Base-by-base conservation (phyloP, 1,140 invertebrate genomes). In the Drosophila watanabei region DNA sequence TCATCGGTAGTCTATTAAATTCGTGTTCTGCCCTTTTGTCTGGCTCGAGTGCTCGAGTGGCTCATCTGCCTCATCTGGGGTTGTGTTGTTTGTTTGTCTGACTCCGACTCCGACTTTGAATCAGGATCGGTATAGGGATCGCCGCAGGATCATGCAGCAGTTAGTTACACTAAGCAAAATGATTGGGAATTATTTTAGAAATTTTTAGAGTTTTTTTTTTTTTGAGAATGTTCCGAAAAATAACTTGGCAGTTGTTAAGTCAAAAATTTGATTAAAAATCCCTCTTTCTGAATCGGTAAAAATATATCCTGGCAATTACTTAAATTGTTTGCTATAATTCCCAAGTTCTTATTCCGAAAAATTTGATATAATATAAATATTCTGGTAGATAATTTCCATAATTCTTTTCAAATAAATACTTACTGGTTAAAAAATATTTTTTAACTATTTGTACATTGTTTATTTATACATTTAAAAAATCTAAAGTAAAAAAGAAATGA, bases 1-100 rank as follows among this genome's bases (percentile, higher is more conserved):
- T 90, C 72, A 72, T 80, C 60, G 61, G 71, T 73, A 87, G 87
- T 91, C 88, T 91, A 91, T 91, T 91, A 91, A 91, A 91, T 87
- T 75, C 69, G 79, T 91, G 88, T 91, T 91, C 75, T 64, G 75
- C 48, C 76, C 77, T 72, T 78, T 91, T 88, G 88, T 88, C 71
- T 88, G 73, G 9, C 46, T 91, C 65, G 88, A 91, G 88, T 84
- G 83, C 65, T 63, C 52, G 56, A 75, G 57, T 64, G 70, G 62
- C 63, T 72, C 61, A 51, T 61, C 75, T 63, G 49, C 46, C 63
- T 54, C 77, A 41, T 64, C 65, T 80, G 89, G 86, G 86, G 87
- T 90, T 90, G 84, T 75, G 84, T 75, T 87, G 59, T 83, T 88
- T 88, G 86, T 89, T 89, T 89, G 86, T 73, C 61, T 73, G 71